phyloP scores from a whole-genome alignment of 2,888 invertebrate species.

The Leucophora obtusa region DNA sequence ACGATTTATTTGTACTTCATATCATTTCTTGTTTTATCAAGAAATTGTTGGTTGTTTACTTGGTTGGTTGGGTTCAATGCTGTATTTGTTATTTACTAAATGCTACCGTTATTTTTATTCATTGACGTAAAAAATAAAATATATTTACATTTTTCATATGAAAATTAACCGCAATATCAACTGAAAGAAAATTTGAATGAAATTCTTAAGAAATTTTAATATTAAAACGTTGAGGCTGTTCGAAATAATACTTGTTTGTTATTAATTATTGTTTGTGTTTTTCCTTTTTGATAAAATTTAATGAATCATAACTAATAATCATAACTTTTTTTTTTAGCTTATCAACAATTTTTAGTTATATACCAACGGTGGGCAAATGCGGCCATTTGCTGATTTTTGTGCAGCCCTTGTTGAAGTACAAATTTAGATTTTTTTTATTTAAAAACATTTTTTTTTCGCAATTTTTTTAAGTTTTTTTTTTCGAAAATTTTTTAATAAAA shows the following conservation, averaged over 20 bases:
- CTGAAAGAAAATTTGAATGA: not conserved
- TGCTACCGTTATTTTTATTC: not conserved
- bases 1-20: not conserved
- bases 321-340: slow-evolving; percentile 7
- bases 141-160: not conserved
- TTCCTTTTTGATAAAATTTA: slow-evolving; percentile 1
- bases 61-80: not conserved
- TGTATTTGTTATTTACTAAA: not conserved
- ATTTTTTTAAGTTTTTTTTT: no score
- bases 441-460: no score
- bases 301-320: slow-evolving; percentile 35
- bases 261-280: slow-evolving; percentile 24
- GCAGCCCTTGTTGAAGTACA: no score
- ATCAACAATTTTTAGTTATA: not conserved
- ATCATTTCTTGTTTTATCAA: not conserved
- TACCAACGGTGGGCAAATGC: no score
- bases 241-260: not conserved
- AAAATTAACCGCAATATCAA: not conserved
- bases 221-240: not conserved
- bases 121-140: not conserved
- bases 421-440: no score
- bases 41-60: not conserved
- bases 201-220: slow-evolving; percentile 1
- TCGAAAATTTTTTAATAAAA: no score
- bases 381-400: no score